Evolutionary conservation across 1,140 invertebrate genomes (phyloP).

Genomic region (Anthonomus grandis): DNA sequence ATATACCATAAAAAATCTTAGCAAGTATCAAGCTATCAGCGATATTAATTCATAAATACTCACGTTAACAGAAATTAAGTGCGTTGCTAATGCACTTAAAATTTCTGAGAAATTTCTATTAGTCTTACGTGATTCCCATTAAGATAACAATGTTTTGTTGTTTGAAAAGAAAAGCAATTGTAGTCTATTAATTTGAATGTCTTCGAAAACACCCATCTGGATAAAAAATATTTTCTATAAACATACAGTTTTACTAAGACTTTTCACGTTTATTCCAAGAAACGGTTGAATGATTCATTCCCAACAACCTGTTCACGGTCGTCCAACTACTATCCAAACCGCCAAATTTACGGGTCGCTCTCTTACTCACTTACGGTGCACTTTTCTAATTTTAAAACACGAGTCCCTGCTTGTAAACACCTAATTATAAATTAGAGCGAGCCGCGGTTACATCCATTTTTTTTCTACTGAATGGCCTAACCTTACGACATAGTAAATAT

Average conservation of each 20-base stretch:
- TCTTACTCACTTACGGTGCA: conserved; percentile 2
- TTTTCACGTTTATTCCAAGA: no score
- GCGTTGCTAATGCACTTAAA: no score
- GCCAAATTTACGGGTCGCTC: no score
- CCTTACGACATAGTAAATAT: conserved; percentile 5
- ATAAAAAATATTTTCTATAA: no score
- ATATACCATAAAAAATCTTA: not conserved
- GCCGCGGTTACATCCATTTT: not conserved
- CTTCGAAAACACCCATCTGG: no score
- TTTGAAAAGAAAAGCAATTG: no score
- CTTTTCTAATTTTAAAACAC: conserved; percentile 15
- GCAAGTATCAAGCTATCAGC: not conserved
- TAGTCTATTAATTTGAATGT: no score
- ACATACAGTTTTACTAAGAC: no score
- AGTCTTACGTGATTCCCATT: no score
- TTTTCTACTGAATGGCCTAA: conserved; percentile 7
- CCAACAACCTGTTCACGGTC: conserved; percentile 8
- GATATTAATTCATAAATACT: not conserved
- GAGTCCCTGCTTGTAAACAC: conserved; percentile 9
- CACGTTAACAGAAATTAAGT: no score
- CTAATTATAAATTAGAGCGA: conserved; percentile 14
- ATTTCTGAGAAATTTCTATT: no score
- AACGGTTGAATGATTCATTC: conserved; percentile 14
- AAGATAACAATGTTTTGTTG: no score
- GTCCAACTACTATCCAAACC: conserved; percentile 2